Conservation (phyloP, 92 coral and sea anemone genomes). For the Phenganax stokvisi region DNA sequence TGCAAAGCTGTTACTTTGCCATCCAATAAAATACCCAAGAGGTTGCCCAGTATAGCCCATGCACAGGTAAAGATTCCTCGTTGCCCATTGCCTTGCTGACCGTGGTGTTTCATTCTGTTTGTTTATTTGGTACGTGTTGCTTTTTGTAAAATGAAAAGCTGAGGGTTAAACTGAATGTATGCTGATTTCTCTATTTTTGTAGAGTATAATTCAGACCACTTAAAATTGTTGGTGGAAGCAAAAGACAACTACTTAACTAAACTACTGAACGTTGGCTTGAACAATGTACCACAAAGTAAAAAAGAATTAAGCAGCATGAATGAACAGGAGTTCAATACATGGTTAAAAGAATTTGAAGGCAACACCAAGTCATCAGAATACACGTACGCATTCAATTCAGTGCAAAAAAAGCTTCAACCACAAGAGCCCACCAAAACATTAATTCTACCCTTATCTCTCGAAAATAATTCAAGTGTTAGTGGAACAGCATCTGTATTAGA, state of each 20-base stretch:
- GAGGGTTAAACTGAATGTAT: too few relatives aligned
- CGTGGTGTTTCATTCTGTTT: too few relatives aligned
- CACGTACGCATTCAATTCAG: neutral
- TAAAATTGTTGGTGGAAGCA: neutral
- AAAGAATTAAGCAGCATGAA: neutral
- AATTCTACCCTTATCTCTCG: neutral
- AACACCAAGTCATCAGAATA: neutral
- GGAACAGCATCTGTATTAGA: neutral
- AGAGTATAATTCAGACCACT: neutral
- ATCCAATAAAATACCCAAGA: too few relatives aligned
- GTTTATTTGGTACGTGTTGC: too few relatives aligned
- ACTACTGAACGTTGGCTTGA: neutral
- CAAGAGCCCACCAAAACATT: neutral
- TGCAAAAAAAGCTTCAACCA: neutral
- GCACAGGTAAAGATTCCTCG: too few relatives aligned
- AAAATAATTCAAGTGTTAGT: neutral
- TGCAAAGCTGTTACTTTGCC: too few relatives aligned
- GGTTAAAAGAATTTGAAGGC: neutral
- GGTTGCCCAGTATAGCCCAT: too few relatives aligned
- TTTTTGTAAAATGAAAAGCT: too few relatives aligned
- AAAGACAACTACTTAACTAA: neutral
- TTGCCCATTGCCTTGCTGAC: too few relatives aligned
- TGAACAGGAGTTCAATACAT: neutral
- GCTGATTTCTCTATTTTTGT: neutral
- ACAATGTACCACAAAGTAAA: neutral